Conservation (phyloP, 2,113 vertebrate genomes). For the Suricata suricatta region DNA sequence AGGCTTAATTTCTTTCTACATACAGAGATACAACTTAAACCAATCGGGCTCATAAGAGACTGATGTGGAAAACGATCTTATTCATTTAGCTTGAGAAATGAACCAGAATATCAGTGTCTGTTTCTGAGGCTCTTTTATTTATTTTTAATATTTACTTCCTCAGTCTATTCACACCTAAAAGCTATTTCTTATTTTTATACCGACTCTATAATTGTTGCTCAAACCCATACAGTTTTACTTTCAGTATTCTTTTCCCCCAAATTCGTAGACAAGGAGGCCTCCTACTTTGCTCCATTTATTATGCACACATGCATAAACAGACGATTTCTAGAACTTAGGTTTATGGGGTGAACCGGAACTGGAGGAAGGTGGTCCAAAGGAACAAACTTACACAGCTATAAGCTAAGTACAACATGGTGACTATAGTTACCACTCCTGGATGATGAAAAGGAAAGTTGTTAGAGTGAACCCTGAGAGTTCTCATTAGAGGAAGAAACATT, state of each 20-base stretch:
- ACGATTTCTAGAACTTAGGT: background rate
- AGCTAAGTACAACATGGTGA: background rate
- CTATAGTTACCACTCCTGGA: background rate
- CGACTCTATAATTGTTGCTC: background rate
- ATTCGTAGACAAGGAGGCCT: background rate
- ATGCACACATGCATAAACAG: background rate
- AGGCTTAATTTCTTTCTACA: background rate
- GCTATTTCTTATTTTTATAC: background rate
- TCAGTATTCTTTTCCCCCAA: background rate
- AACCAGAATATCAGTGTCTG: background rate
- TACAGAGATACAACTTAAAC: background rate
- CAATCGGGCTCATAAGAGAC: background rate
- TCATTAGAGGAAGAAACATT: background rate
- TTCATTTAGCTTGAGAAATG: constrained; percentile 15
- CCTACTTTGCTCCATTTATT: background rate
- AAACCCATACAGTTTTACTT: background rate
- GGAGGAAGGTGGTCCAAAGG: background rate
- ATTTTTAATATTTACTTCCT: constrained; percentile 37
- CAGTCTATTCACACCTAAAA: background rate
- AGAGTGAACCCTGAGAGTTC: background rate
- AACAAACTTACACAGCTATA: background rate
- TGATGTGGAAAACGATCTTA: constrained; percentile 5
- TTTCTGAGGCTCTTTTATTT: background rate
- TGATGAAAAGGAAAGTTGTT: background rate
- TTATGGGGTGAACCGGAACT: background rate